These are phyloP conservation scores for Paedocypris micromegethes DNA, from an alignment of 2,797 vertebrate genomes.

Conservation along the genomic window DNA sequence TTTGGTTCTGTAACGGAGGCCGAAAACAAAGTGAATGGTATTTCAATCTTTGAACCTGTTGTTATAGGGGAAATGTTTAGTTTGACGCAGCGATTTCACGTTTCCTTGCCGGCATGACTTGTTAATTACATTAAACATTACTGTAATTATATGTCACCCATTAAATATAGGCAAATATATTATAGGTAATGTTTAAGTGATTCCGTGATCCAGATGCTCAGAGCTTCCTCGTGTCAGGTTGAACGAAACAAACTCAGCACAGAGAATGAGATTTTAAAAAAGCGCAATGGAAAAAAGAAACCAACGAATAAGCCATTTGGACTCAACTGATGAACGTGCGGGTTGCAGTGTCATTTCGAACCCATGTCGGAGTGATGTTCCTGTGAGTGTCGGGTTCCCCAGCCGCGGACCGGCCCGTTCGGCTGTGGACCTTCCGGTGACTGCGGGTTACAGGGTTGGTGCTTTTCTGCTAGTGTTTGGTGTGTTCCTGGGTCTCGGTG, in stretches of 20 bases:
- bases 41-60: background rate
- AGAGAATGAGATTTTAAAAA: slow-evolving; percentile 28
- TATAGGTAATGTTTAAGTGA: too few species aligned
- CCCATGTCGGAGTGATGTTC: slow-evolving; percentile 55
- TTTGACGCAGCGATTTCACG: slow-evolving; percentile 21
- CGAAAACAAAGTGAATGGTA: background rate
- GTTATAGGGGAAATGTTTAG: background rate
- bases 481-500: slow-evolving; percentile 71
- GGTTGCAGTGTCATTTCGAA: background rate
- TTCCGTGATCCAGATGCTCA: too few species aligned
- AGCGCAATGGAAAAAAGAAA: slow-evolving; percentile 3
- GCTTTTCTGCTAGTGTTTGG: slow-evolving; percentile 74
- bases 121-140: background rate
- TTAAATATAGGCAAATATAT: slow-evolving; percentile 23
- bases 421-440: slow-evolving; percentile 53
- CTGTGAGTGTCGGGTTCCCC: slow-evolving; percentile 61
- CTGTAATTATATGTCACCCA: slow-evolving; percentile 27
- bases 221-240: too few species aligned
- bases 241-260: background rate
- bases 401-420: slow-evolving; percentile 51
- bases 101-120: slow-evolving; percentile 22
- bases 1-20: too few species aligned
- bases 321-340: background rate
- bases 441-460: slow-evolving; percentile 71
- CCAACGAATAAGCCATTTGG: slow-evolving; percentile 20